A percentile compares a stretch with the other conserved stretches of the same genome.
phyloP scores from a whole-genome alignment of 1,140 invertebrate genomes.

The Sarcophaga bullata region DNA sequence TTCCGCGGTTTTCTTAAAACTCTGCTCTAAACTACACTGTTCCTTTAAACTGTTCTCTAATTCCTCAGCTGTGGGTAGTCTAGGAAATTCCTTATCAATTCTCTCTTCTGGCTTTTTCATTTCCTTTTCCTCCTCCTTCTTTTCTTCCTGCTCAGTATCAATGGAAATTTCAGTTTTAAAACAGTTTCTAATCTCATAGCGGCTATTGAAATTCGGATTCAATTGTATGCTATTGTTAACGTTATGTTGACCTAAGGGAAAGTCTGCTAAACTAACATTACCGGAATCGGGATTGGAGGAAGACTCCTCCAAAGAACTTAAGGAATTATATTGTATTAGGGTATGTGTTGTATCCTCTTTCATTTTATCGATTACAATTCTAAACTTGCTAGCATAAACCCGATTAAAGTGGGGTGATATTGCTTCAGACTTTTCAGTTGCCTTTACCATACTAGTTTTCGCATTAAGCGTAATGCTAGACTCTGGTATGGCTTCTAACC shows the following conservation, averaged over 20 bases:
- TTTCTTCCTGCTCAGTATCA: constrained; percentile 38
- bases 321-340: constrained; percentile 54
- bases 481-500: constrained; percentile 62
- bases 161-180: constrained; percentile 57
- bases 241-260: constrained; percentile 43
- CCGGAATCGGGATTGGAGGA: constrained; percentile 63
- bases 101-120: constrained; percentile 41
- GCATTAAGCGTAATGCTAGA: too few relatives aligned
- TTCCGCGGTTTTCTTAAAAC: constrained; percentile 14
- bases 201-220: constrained; percentile 53
- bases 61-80: constrained; percentile 56
- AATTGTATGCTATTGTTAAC: constrained; percentile 55
- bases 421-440: constrained; percentile 42
- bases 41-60: constrained; percentile 51
- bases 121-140: constrained; percentile 44
- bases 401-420: constrained; percentile 61
- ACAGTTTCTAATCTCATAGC: constrained; percentile 56
- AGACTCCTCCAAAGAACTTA: constrained; percentile 60
- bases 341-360: neutral
- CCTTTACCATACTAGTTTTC: neutral
- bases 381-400: constrained; percentile 59
- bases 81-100: constrained; percentile 52
- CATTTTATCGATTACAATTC: constrained; percentile 54
- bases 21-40: neutral
- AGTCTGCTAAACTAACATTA: constrained; percentile 62